These are phyloP conservation scores for Diadegma fenestrale DNA, from an alignment of 2,888 invertebrate species.

Conservation along the genomic window DNA sequence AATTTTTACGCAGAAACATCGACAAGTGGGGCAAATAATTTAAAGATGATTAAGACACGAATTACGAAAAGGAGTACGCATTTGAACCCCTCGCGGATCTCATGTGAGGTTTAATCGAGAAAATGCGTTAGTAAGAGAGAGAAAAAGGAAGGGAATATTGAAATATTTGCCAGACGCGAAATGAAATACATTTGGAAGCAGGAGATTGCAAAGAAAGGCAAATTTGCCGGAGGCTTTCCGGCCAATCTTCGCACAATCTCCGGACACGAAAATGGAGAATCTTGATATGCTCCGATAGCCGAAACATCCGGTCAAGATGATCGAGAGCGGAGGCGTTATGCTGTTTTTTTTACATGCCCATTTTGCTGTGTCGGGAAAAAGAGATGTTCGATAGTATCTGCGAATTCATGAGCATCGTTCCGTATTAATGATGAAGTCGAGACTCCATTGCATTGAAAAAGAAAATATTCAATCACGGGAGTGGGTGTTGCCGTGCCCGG, in stretches of 20 bases:
- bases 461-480: not conserved
- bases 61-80: not conserved
- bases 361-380: not conserved
- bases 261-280: slow-evolving; percentile 16
- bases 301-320: not conserved
- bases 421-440: not conserved
- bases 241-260: slow-evolving; percentile 46
- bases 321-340: slow-evolving; percentile 34
- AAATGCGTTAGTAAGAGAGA: not conserved
- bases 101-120: not conserved
- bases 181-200: not conserved
- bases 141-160: not conserved
- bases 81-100: not conserved
- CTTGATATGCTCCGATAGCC: slow-evolving; percentile 32
- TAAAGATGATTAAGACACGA: not conserved
- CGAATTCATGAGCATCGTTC: not conserved
- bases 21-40: not conserved
- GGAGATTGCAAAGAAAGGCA: slow-evolving; percentile 36
- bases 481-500: not conserved
- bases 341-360: not conserved
- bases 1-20: not conserved
- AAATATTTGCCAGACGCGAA: not conserved
- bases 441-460: not conserved
- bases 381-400: slow-evolving; percentile 21
- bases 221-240: slow-evolving; percentile 20